Base-by-base conservation (phyloP, 2,888 invertebrate species). In the Rapana venosa region DNA sequence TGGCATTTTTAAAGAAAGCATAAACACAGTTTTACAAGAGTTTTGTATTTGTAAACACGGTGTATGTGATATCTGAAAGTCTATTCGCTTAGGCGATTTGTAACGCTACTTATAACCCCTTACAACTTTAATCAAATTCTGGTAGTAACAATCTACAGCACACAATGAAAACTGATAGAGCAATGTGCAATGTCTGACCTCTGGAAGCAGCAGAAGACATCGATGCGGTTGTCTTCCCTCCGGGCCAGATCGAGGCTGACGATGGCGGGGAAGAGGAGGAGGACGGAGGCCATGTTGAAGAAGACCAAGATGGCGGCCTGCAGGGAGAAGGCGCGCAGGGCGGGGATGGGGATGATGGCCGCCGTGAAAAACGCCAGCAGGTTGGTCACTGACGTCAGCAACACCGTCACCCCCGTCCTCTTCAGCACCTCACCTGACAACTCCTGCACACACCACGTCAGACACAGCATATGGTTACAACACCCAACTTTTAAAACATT, bases 251-350 rank as follows among this genome's bases (percentile, higher is more conserved):
- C 99, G 92, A 99, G 96, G 47, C 98, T 98, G 93, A 99, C 97
- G 97, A 99, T 97, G 0, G 99, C 98, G 0, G 99, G 99, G 95
- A 98, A 98, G 17, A 99, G 98, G 58, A 99, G 97, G 90, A 99
- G 96, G 95, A 98, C 97, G 0, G 98, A 98, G 0, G 98, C 97
- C 92, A 98, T 97, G 96, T 99, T 99, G 96, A 99, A 98, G n/a
- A 98, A 97, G 84, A 98, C 97, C 66, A 99, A 97, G 87, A 99
- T 98, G 4, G 98, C 98, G n/a, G 98, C 98, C 97, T 97, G 97
- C 77, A 98, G 96, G 91, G 98, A 98, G 96, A 99, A 99, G 4
- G 98, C 98, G 92, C 99, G 97, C 90, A 99, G 97, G 0, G 99
- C 99, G 0, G 99, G 99, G 90, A 99, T 98, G 0, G 99, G 99